Conservation (phyloP, 2,113 vertebrate genomes). For the Sceloporus undulatus region DNA sequence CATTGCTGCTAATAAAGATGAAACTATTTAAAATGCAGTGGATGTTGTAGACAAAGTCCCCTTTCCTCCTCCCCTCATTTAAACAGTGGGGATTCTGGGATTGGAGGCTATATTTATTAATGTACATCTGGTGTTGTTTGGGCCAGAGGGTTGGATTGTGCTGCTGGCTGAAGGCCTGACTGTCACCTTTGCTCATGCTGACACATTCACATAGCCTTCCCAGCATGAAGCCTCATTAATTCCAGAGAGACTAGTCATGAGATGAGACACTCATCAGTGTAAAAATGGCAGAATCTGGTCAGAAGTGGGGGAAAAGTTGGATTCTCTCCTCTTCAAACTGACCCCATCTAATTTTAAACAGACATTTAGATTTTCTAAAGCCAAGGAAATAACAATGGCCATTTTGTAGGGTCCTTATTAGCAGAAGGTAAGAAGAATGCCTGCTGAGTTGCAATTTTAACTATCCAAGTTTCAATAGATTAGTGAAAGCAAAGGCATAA, state of each 20-base stretch:
- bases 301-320: not conserved
- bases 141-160: constrained; percentile 23
- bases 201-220: constrained; percentile 29
- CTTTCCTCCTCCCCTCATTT: constrained; percentile 12
- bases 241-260: constrained; percentile 16
- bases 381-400: not conserved
- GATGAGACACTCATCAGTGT: constrained; percentile 3
- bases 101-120: constrained; percentile 31
- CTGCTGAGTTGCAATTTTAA: not conserved
- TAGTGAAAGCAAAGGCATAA: not conserved
- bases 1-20: constrained; percentile 24
- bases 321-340: not conserved
- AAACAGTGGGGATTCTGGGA: constrained; percentile 33
- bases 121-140: constrained; percentile 32
- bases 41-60: not conserved
- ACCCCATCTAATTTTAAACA: constrained; percentile 4
- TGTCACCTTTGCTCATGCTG: constrained; percentile 35
- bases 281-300: constrained; percentile 14
- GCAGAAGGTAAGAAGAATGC: not conserved
- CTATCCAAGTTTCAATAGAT: not conserved
- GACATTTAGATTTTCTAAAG: not conserved
- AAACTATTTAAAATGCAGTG: constrained; percentile 24
- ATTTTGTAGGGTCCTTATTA: not conserved
- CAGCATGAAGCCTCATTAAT: constrained; percentile 28
- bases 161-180: constrained; percentile 14